Evolutionary conservation across 2,888 invertebrate species (phyloP).

Genomic region (Panopea generosa): DNA sequence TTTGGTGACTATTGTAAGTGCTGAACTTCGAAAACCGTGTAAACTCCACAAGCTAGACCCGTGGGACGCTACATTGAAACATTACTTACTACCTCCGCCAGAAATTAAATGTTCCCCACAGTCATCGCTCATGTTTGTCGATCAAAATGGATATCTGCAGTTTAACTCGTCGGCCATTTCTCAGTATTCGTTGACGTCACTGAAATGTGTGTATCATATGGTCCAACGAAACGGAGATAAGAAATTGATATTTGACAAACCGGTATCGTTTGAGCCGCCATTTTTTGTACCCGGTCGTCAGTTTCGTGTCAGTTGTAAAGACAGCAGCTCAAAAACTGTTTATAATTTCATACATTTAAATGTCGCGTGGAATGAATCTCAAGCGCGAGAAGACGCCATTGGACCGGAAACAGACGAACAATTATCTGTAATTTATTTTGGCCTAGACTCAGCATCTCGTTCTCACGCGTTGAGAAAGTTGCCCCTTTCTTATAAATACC

Average conservation of each 20-base stretch:
- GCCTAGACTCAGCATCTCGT: slow-evolving; percentile 49
- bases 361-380: slow-evolving; percentile 26
- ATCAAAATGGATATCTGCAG: slow-evolving; percentile 29
- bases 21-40: slow-evolving; percentile 17
- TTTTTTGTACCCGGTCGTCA: slow-evolving; percentile 27
- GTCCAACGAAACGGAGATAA: slow-evolving; percentile 32
- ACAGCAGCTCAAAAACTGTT: slow-evolving; percentile 1
- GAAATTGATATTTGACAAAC: slow-evolving; percentile 10
- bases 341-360: slow-evolving; percentile 53
- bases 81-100: slow-evolving; percentile 8
- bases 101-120: slow-evolving; percentile 10
- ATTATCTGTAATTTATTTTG: slow-evolving; percentile 41
- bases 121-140: slow-evolving; percentile 32
- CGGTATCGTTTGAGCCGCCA: slow-evolving; percentile 30
- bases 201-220: slow-evolving; percentile 45
- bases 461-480: slow-evolving; percentile 53
- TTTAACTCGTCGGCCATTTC: slow-evolving; percentile 25
- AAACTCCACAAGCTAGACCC: slow-evolving; percentile 39
- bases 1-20: neutral
- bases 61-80: slow-evolving; percentile 31
- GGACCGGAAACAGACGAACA: slow-evolving; percentile 31
- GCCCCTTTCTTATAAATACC: slow-evolving; percentile 54
- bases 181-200: slow-evolving; percentile 31
- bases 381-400: slow-evolving; percentile 17
- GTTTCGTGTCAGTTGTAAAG: slow-evolving; percentile 39